Evolutionary conservation across 1,140 invertebrate species (phyloP).

Genomic region (Palaemon carinicauda): DNA sequence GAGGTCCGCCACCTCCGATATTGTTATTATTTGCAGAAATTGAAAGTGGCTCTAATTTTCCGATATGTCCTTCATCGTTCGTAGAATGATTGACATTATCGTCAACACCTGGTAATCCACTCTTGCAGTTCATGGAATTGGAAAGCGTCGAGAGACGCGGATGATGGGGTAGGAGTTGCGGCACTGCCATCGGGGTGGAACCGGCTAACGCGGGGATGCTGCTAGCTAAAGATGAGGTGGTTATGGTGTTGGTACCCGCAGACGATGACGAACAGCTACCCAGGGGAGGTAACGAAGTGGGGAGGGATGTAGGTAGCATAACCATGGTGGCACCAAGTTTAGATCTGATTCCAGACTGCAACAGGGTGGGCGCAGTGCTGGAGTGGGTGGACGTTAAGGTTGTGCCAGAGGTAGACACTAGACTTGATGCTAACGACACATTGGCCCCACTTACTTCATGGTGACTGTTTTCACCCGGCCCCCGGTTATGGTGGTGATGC

Average conservation of each 20-base stretch:
- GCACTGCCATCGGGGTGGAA: slow-evolving; percentile 36
- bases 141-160: slow-evolving; percentile 43
- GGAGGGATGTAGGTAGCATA: slow-evolving; percentile 31
- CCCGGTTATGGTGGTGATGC: slow-evolving; percentile 42
- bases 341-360: slow-evolving; percentile 40
- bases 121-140: slow-evolving; percentile 58
- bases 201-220: slow-evolving; percentile 31
- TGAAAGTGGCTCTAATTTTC: slow-evolving; percentile 56
- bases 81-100: slow-evolving; percentile 45
- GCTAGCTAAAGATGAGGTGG: slow-evolving; percentile 50
- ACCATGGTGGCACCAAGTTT: slow-evolving; percentile 30
- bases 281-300: slow-evolving; percentile 68
- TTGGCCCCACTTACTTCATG: slow-evolving; percentile 64
- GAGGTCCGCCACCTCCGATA: slow-evolving; percentile 69
- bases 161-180: slow-evolving; percentile 46
- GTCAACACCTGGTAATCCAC: slow-evolving; percentile 64
- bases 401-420: slow-evolving; percentile 62
- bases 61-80: slow-evolving; percentile 44
- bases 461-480: slow-evolving; percentile 66
- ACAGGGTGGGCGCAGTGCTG: slow-evolving; percentile 13
- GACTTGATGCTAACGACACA: slow-evolving; percentile 60
- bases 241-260: slow-evolving; percentile 51
- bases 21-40: slow-evolving; percentile 60
- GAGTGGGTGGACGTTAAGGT: slow-evolving; percentile 43
- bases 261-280: slow-evolving; percentile 72